Base-by-base conservation (phyloP, 2,113 vertebrate genomes). In the Cebus imitator region DNA sequence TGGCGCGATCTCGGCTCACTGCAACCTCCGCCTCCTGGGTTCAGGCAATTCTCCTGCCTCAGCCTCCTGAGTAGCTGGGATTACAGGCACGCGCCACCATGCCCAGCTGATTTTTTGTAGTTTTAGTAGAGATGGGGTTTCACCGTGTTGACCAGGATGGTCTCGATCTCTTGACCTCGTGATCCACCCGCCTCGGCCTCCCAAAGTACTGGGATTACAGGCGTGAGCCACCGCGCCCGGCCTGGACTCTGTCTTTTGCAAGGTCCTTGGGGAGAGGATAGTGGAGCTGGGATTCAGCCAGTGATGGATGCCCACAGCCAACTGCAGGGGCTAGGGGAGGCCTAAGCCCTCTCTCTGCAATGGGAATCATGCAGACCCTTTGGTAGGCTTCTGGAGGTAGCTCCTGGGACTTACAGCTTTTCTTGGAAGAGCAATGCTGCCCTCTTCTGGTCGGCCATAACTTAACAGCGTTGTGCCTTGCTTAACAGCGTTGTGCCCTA, bases 371-470 rank as follows among this genome's bases (percentile, higher is more conserved):
- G 0, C 2, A 48, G 45, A 75, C 32, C 30, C 30, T 58, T 66
- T 23, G 10, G 37, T 48, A 80, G 3, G 3, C 37, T 93, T 40
- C 30, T 3, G 18, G 32, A 86, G 43, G 50, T 25, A 66, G 35
- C 8, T n/a, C 14, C 23, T 43, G 11, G 35, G 50, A 43, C 0
- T 20, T 70, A 64, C 21, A 75, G 73, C 80, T 95, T 95, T 76
- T 84, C 72, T 57, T 82, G 37, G 76, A 96, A 94, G 87, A 82
- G 55, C 1, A 14, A 96, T 90, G 58, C 94, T 96, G 97, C 97
- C 97, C 97, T 97, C 95, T 97, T 68, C 90, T 96, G 96, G 97
- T 90, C 11, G 12, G 45, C 64, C 2, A 2, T 40, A 40, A 40
- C 37, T 40, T 40, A 40, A 40, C 78, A 64, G 50, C n/a, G 40